Evolutionary conservation across 2,113 vertebrate species (phyloP).

Genomic region (Pardalotus punctatus): DNA sequence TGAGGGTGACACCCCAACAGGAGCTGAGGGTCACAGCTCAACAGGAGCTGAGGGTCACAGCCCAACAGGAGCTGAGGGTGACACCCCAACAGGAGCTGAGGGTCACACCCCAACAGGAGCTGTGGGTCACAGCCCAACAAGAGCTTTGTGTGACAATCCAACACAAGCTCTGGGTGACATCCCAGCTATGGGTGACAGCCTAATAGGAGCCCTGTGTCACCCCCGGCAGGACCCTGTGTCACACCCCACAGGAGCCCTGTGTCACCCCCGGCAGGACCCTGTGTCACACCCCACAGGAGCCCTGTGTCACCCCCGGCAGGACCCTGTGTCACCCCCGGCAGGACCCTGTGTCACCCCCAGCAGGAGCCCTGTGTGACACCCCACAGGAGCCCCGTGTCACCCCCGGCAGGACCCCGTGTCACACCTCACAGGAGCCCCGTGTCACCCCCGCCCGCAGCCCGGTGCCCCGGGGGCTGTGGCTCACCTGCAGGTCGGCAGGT

Average conservation of each 20-base stretch:
- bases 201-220: background rate
- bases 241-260: background rate
- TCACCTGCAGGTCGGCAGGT: constrained; percentile 72
- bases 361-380: background rate
- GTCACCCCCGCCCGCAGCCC: rapidly evolving
- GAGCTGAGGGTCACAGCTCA: background rate
- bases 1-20: background rate
- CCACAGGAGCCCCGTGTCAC: background rate
- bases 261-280: too few species aligned
- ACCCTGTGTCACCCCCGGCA: background rate
- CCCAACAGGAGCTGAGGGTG: rapidly evolving
- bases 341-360: background rate
- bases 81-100: rapidly evolving
- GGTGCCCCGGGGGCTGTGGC: background rate
- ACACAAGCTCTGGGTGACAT: background rate
- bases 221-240: rapidly evolving
- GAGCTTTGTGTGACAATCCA: background rate
- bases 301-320: background rate
- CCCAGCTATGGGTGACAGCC: background rate
- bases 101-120: background rate
- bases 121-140: rapidly evolving
- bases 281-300: background rate
- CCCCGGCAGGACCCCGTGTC: too few species aligned
- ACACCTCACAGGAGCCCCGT: too few species aligned
- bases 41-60: rapidly evolving